phyloP scores from a whole-genome alignment of 2,113 vertebrate species.

The Oryzias celebensis region DNA sequence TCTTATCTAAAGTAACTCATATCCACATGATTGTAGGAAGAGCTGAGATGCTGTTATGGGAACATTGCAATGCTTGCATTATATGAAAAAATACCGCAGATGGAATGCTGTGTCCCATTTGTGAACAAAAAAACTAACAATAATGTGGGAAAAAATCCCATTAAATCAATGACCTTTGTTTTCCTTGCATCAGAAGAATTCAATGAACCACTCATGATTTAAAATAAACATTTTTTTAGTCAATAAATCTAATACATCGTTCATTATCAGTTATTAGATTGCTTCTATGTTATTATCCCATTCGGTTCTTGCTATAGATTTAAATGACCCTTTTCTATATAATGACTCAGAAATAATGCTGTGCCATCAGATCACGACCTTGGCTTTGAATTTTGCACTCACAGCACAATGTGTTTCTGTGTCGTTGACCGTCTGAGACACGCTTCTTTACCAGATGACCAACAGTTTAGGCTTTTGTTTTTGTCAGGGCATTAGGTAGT shows the following conservation, averaged over 20 bases:
- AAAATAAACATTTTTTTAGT: not conserved
- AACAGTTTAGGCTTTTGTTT: too few species aligned
- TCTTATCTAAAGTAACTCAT: slow-evolving; percentile 7
- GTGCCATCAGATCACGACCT: too few species aligned
- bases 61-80: not conserved
- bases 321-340: too few species aligned
- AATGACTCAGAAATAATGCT: too few species aligned
- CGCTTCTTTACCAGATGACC: not conserved
- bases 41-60: slow-evolving; percentile 16
- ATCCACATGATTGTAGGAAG: slow-evolving; percentile 11
- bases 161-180: slow-evolving; percentile 12
- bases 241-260: too few species aligned
- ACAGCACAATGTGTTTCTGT: not conserved
- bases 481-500: too few species aligned
- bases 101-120: slow-evolving; percentile 15
- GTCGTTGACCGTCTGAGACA: not conserved
- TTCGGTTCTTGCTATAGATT: too few species aligned
- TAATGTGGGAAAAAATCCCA: slow-evolving; percentile 11
- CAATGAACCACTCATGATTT: slow-evolving; percentile 3
- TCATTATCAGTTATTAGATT: too few species aligned
- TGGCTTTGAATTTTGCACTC: too few species aligned
- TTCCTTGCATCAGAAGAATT: slow-evolving; percentile 8
- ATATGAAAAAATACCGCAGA: not conserved
- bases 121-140: slow-evolving; percentile 13
- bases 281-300: too few species aligned